These are phyloP conservation scores for Sebastiscus tertius DNA, from an alignment of 2,797 vertebrate species.

Conservation along the genomic window DNA sequence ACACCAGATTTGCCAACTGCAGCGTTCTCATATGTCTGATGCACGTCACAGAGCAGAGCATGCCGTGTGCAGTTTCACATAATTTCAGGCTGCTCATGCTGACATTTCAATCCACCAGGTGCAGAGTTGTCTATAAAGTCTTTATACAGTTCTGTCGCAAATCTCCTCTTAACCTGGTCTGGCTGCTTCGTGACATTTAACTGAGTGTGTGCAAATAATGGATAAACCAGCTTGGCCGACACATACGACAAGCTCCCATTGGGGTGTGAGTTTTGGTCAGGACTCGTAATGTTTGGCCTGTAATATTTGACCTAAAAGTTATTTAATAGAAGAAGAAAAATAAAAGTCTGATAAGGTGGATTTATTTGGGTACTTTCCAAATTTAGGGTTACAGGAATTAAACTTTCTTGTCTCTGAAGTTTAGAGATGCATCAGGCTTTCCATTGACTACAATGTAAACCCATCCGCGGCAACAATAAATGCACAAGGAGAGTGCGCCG, in stretches of 20 bases:
- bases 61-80: conserved; percentile 1
- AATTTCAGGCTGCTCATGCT: conserved; percentile 8
- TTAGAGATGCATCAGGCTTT: no score
- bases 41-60: conserved; percentile 2
- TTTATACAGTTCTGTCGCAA: not conserved
- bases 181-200: conserved; percentile 5
- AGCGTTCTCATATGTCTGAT: conserved; percentile 6
- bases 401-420: not conserved
- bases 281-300: not conserved
- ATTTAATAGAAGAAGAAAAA: not conserved
- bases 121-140: conserved; percentile 13
- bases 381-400: not conserved
- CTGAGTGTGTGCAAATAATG: conserved; percentile 11
- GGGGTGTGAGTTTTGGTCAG: not conserved
- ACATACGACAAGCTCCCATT: not conserved
- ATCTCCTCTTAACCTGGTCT: conserved; percentile 13
- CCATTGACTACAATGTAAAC: no score
- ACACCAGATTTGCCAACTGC: conserved; percentile 28
- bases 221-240: not conserved
- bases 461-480: no score
- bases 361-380: not conserved
- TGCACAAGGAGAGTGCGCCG: no score
- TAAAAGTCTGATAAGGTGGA: not conserved
- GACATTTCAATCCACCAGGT: conserved; percentile 31
- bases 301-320: not conserved